Conservation (phyloP, 92 coral and sea anemone genomes). For the Heliopora coerulea region DNA sequence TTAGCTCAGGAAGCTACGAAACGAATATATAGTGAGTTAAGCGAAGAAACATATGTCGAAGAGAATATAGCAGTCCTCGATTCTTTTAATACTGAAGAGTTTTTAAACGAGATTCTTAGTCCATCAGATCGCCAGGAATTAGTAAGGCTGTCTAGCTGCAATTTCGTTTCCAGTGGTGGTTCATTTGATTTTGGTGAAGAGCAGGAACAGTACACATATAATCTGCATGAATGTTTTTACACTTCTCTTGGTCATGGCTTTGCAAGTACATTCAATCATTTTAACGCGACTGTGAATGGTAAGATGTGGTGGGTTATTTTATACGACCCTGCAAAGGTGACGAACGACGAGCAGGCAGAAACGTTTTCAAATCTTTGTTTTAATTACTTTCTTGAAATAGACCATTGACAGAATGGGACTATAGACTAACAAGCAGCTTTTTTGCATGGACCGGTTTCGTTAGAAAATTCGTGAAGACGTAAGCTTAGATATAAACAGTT, state of each 20-base stretch:
- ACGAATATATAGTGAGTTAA: neutral
- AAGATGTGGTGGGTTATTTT: slow-evolving; percentile 24
- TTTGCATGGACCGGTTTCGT: too few relatives aligned
- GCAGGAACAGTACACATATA: neutral
- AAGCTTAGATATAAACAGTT: too few relatives aligned
- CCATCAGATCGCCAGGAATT: neutral
- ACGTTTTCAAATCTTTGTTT: slow-evolving; percentile 25
- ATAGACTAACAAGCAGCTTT: too few relatives aligned
- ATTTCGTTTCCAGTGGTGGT: slow-evolving; percentile 4
- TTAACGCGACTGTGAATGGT: slow-evolving; percentile 20
- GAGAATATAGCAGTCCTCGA: neutral
- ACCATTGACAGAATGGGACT: too few relatives aligned
- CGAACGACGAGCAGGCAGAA: neutral
- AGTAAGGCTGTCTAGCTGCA: neutral
- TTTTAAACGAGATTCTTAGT: neutral
- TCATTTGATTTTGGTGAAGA: slow-evolving; percentile 1
- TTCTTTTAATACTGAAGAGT: neutral
- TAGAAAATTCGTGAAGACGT: too few relatives aligned
- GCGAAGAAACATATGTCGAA: neutral
- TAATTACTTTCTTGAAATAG: neutral
- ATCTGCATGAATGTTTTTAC: slow-evolving; percentile 3
- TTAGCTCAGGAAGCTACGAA: slow-evolving; percentile 5
- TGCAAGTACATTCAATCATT: neutral
- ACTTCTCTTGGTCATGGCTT: neutral
- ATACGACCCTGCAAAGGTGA: neutral